Evolutionary conservation across 2,113 vertebrate species (phyloP), one percentile per base, ranked within the genome.

Genomic region (Thalassoma bifasciatum): DNA sequence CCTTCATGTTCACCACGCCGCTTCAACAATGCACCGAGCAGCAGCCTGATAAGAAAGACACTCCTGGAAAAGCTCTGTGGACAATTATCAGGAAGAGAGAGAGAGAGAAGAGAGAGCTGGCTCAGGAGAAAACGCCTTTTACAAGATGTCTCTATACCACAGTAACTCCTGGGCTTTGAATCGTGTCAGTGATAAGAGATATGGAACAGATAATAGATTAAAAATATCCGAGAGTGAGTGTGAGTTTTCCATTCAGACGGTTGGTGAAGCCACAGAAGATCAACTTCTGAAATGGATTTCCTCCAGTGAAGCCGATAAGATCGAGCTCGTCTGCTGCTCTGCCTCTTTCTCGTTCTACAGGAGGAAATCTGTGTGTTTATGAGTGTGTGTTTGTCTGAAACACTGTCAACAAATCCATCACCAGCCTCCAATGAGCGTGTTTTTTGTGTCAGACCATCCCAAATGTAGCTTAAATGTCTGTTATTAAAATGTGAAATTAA

Each of bases 231-330:
- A 24, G 5, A 16, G 38, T 10, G 11, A 13, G 54, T 22, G 38
- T 10, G 11, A 13, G 54, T 22, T 26, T 54, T 42, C 37, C 37
- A 0, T 0, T 21, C 10, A 46, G 37, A n/a, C 53, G n/a, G 24
- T 61, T n/a, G 10, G 37, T 36, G 16, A 21, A 51, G 66, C 63
- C 50, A 71, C 5, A 37, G 46, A 13, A 65, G 75, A 52, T 78
- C 58, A 53, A 54, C 74, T 21, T 61, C 13, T 62, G 30, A 38
- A 49, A 78, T 78, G 21, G 52, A 52, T 77, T 71, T 78, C 26
- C 44, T 51, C 24, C 53, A 65, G 26, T 19, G 53, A 26, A 10
- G 61, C 53, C 4, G 75, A 78, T 66, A 66, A 26, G 37, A 72
- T 78, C 23, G 0, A 44, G 36, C 16, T 24, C 12, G 36, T 64